These are phyloP conservation scores for Tor tambroides DNA, from an alignment of 2,113 vertebrate genomes.

Conservation along the genomic window DNA sequence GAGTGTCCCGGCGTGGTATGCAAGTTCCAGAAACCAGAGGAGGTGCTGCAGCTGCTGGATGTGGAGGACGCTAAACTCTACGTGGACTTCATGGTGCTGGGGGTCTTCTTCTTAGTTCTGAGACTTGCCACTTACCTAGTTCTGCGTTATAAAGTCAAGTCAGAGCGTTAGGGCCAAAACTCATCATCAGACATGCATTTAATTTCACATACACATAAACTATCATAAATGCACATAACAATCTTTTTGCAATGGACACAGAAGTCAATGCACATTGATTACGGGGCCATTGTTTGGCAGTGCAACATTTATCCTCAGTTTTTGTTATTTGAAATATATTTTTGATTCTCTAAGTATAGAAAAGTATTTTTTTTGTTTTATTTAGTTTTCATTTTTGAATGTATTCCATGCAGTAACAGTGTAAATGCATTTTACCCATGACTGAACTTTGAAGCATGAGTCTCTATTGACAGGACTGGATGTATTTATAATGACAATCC, in stretches of 20 bases:
- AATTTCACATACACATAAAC: slow-evolving; percentile 17
- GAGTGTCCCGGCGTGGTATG: slow-evolving; percentile 84
- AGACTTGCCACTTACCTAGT: slow-evolving; percentile 93
- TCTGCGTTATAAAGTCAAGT: slow-evolving; percentile 95
- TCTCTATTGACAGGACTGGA: slow-evolving; percentile 21
- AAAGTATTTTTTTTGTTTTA: not conserved
- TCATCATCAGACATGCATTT: not conserved
- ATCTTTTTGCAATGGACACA: not conserved
- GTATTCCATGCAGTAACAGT: slow-evolving; percentile 45
- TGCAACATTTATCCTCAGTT: slow-evolving; percentile 52
- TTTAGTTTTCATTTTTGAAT: not conserved
- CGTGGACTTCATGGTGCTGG: slow-evolving; percentile 94
- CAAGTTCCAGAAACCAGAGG: slow-evolving; percentile 90
- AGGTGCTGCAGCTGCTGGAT: slow-evolving; percentile 88
- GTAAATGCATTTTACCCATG: slow-evolving; percentile 45
- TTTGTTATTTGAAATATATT: slow-evolving; percentile 46
- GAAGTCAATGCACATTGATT: slow-evolving; percentile 51
- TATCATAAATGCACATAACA: slow-evolving; percentile 8
- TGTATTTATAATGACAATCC: slow-evolving; percentile 23
- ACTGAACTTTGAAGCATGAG: slow-evolving; percentile 31
- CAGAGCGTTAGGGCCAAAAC: slow-evolving; percentile 82
- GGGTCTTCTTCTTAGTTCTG: slow-evolving; percentile 90
- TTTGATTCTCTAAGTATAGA: not conserved
- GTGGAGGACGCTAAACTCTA: slow-evolving; percentile 96
- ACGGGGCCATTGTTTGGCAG: slow-evolving; percentile 55